Base-by-base conservation (phyloP, 2,113 vertebrate genomes). In the Osmerus eperlanus region DNA sequence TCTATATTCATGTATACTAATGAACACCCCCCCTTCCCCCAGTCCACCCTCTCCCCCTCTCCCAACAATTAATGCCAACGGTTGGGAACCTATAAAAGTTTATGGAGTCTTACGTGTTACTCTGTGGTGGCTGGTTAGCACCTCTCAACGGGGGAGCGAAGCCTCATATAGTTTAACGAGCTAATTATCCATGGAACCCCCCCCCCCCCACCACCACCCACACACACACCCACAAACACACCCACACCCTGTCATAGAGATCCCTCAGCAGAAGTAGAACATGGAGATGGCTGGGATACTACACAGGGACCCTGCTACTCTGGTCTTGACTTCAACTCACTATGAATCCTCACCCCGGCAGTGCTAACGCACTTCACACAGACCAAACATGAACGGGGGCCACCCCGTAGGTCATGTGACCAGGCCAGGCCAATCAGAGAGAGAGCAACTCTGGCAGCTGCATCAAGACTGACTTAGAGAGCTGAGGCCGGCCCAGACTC, bases 31-130 rank as follows among this genome's bases (percentile, higher is more conserved):
- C 54, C 14, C 54, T n/a, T 18, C n/a, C 16, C 54, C 16, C 54
- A 15, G 5, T 25, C 41, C 19, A 54, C 51, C 23, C 32, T n/a
- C 62, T 70, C 21, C 15, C 58, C 65, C 52, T 63, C 32, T 28
- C 36, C 60, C 73, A 73, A 83, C 79, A 91, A 90, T 93, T 91
- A 86, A 83, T 84, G 78, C 72, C 76, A 78, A 85, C 87, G 84
- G 85, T 78, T 82, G 79, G 78, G 80, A 83, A 75, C 85, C 77
- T 74, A 90, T 91, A 90, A 90, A 91, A 81, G 67, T 87, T 87
- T 91, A 92, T 91, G 85, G 88, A 91, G 90, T 93, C 84, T 75
- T 80, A 19, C 82, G 77, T 79, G 64, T 80, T 82, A 71, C 80
- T 81, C 78, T 86, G 77, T 82, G 75, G 78, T 73, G 71, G 83